Conservation (phyloP, 2,888 invertebrate species). For the Shargacucullia verbasci region DNA sequence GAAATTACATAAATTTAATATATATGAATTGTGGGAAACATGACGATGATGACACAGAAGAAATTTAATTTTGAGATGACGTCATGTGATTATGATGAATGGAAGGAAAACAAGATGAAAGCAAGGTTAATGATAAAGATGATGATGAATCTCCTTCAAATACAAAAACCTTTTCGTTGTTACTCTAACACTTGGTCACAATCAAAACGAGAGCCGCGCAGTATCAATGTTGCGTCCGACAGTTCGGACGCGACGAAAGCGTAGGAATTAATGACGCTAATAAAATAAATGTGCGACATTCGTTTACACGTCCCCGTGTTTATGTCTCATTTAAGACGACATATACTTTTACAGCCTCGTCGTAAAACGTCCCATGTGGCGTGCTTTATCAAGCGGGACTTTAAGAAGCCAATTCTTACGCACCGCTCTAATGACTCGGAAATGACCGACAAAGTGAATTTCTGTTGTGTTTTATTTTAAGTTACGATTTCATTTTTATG, state of each 20-base stretch:
- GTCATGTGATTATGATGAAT: too few relatives aligned
- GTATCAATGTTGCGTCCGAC: conserved; percentile 54
- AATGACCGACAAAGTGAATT: conserved; percentile 71
- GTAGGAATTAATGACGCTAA: conserved; percentile 85
- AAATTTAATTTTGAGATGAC: too few relatives aligned
- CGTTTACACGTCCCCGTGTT: conserved; percentile 87
- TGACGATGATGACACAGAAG: too few relatives aligned
- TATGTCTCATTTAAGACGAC: conserved; percentile 89
- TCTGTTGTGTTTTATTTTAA: conserved; percentile 59
- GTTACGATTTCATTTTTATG: conserved; percentile 55
- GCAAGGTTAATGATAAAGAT: neutral
- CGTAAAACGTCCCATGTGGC: conserved; percentile 85
- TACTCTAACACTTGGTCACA: conserved; percentile 2
- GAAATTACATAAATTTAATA: too few relatives aligned
- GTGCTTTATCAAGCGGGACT: conserved; percentile 73
- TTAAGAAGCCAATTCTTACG: conserved; percentile 73
- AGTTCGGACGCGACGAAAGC: conserved; percentile 77
- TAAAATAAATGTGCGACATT: conserved; percentile 88
- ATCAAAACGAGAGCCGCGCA: conserved; percentile 35
- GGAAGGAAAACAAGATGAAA: too few relatives aligned
- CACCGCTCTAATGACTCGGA: conserved; percentile 72
- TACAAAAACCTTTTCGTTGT: neutral
- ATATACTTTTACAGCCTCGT: conserved; percentile 83
- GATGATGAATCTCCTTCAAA: neutral
- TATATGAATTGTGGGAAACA: too few relatives aligned